Percentiles rank a stretch among this genome's conserved stretches.
These are phyloP conservation scores for Asteroscopus sphinx DNA, from an alignment of 2,888 invertebrate species.

Conservation along the genomic window DNA sequence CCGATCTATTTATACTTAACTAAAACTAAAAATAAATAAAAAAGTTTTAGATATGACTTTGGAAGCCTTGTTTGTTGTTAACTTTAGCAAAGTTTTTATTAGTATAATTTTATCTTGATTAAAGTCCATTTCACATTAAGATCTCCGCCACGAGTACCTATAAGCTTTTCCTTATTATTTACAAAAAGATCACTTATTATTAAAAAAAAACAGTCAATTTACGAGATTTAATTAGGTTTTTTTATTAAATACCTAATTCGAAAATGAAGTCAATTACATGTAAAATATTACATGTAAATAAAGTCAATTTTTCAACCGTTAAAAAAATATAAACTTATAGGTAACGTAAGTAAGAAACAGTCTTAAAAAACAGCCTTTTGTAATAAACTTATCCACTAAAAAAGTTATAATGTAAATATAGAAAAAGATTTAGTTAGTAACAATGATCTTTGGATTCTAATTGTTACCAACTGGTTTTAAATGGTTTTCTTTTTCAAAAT, in stretches of 20 bases:
- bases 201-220: slow-evolving; percentile 12
- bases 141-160: too few relatives aligned
- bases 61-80: slow-evolving; percentile 1
- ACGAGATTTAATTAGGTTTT: background rate
- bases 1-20: background rate
- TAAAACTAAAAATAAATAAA: slow-evolving; percentile 9
- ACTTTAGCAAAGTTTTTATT: background rate
- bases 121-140: background rate
- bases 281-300: too few relatives aligned
- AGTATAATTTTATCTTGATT: background rate
- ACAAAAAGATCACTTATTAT: too few relatives aligned
- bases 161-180: too few relatives aligned
- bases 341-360: background rate
- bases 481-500: background rate
- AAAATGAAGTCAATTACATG: too few relatives aligned
- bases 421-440: background rate
- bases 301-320: background rate
- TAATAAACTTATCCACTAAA: background rate
- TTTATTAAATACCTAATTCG: background rate
- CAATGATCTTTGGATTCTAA: too few relatives aligned
- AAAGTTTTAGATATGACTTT: slow-evolving; percentile 12
- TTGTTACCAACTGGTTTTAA: background rate
- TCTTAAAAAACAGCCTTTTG: background rate
- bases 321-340: background rate
- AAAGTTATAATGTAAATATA: background rate